Evolutionary conservation across 2,797 vertebrate species (phyloP).

Genomic region (Anguilla anguilla): DNA sequence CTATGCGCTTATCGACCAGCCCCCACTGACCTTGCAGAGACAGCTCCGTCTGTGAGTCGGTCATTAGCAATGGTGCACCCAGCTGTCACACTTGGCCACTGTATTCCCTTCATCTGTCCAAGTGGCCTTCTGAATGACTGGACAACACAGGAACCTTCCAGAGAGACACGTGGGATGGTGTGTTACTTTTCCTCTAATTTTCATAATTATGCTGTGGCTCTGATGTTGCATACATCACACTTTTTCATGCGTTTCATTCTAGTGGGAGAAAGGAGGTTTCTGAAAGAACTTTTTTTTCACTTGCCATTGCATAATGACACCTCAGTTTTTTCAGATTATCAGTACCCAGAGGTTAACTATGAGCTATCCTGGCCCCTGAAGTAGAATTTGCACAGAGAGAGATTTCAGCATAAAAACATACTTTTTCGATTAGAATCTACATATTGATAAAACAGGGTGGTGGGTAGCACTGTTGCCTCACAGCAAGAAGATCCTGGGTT

Average conservation of each 20-base stretch:
- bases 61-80: not conserved
- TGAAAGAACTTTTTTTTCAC: not conserved
- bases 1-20: conserved; percentile 28
- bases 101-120: conserved; percentile 35
- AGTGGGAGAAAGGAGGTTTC: not conserved
- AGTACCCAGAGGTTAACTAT: not conserved
- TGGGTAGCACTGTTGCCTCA: too few relatives aligned
- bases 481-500: too few relatives aligned
- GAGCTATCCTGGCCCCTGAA: not conserved
- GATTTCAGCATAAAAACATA: too few relatives aligned
- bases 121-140: conserved; percentile 37
- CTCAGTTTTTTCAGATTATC: too few relatives aligned
- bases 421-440: too few relatives aligned
- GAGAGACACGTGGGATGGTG: not conserved
- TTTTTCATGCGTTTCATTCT: not conserved
- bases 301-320: not conserved
- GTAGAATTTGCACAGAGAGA: not conserved
- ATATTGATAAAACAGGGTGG: too few relatives aligned
- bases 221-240: not conserved
- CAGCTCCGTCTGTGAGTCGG: conserved; percentile 32
- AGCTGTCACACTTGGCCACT: conserved; percentile 31
- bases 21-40: conserved; percentile 42
- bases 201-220: conserved; percentile 13
- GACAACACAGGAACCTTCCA: not conserved
- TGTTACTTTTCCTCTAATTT: conserved; percentile 27